phyloP scores from a whole-genome alignment of 64 coral and sea anemone genomes.

The Pocillopora verrucosa region DNA sequence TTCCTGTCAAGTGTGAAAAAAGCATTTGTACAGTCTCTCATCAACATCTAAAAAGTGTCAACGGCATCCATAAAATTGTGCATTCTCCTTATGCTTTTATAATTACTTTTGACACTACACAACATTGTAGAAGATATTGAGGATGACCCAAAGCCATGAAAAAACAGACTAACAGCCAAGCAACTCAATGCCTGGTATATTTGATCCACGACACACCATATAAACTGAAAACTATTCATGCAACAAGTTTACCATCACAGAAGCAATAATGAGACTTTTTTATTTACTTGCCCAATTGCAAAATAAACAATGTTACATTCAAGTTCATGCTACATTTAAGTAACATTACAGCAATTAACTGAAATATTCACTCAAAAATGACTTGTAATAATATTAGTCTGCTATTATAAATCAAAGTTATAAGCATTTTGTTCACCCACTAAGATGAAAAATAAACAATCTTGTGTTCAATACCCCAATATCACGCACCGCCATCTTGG shows the following conservation, averaged over 20 bases:
- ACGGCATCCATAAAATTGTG: conserved; percentile 36
- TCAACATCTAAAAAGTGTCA: conserved; percentile 35
- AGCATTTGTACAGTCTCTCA: conserved; percentile 21
- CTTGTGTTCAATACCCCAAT: not conserved
- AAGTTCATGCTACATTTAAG: not conserved
- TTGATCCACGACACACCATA: not conserved
- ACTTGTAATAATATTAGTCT: too few relatives aligned
- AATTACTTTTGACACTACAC: conserved; percentile 6
- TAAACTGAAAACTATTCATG: not conserved
- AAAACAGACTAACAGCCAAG: too few relatives aligned
- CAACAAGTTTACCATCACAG: not conserved
- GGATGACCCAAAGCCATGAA: not conserved
- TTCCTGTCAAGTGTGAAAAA: conserved; percentile 48
- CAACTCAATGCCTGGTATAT: not conserved
- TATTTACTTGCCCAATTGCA: not conserved
- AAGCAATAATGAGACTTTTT: not conserved
- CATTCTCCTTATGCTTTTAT: not conserved
- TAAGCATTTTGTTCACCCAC: not conserved
- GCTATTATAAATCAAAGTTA: not conserved
- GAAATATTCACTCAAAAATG: not conserved
- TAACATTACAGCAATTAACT: not conserved
- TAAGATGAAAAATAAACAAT: not conserved
- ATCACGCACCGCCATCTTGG: too few relatives aligned
- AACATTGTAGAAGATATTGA: too few relatives aligned
- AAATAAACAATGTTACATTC: not conserved